A percentile compares a stretch with the other conserved stretches of the same genome.
Evolutionary conservation across 2,797 vertebrate species (phyloP).

Genomic region (Lepus townsendii): DNA sequence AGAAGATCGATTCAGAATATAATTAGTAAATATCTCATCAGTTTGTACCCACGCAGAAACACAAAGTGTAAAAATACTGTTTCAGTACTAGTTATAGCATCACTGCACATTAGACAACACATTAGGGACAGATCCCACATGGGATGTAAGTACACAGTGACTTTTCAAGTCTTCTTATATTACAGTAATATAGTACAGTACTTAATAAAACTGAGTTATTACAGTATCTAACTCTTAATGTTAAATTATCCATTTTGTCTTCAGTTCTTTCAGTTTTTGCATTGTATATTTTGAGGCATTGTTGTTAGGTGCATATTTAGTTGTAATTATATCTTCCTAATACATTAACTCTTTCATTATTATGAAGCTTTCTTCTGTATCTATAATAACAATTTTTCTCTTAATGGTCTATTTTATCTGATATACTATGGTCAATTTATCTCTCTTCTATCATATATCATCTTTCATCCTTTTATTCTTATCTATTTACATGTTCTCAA

Average conservation of each 20-base stretch:
- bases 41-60: too few relatives aligned
- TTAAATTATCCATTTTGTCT: background rate
- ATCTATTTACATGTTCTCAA: background rate
- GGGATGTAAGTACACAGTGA: too few relatives aligned
- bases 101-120: too few relatives aligned
- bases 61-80: too few relatives aligned
- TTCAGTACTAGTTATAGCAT: too few relatives aligned
- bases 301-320: background rate
- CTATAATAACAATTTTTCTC: background rate
- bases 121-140: too few relatives aligned
- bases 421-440: background rate
- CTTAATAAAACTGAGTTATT: background rate
- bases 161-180: background rate
- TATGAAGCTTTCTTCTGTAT: background rate
- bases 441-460: background rate
- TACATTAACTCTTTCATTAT: background rate
- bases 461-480: background rate
- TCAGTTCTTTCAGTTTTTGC: background rate
- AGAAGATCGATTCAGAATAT: too few relatives aligned
- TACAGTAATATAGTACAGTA: background rate
- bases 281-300: background rate
- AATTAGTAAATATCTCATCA: too few relatives aligned
- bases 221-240: background rate
- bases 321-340: background rate
- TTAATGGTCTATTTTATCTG: background rate